Evolutionary conservation across 2,113 vertebrate species (phyloP).

Genomic region (Cettia cetti): DNA sequence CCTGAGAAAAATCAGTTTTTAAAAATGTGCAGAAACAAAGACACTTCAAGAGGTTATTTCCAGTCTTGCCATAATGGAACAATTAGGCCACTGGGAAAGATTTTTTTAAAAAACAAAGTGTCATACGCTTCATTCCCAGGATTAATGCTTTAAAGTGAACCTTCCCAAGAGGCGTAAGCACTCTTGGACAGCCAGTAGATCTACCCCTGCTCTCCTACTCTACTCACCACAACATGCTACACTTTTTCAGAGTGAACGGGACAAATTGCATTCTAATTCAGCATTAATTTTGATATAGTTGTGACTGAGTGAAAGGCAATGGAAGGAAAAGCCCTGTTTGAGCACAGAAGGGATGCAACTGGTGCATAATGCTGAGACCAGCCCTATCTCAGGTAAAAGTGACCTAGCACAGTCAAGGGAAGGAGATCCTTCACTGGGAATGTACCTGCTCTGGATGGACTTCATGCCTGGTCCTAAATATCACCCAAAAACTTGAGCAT

Average conservation of each 20-base stretch:
- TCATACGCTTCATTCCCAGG: neutral
- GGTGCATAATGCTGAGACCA: neutral
- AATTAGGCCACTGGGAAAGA: constrained; percentile 34
- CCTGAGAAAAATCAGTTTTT: constrained; percentile 55
- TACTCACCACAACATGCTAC: neutral
- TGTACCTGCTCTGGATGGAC: neutral
- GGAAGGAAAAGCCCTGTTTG: constrained; percentile 34
- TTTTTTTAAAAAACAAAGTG: neutral
- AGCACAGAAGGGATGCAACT: constrained; percentile 18
- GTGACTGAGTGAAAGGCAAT: constrained; percentile 45
- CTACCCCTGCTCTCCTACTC: neutral
- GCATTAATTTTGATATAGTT: neutral
- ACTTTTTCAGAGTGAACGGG: neutral
- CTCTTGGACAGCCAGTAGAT: neutral
- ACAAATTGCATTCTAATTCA: neutral
- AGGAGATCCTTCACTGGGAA: neutral
- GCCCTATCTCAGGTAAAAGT: neutral
- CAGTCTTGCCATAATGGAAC: constrained; percentile 30
- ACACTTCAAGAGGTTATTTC: constrained; percentile 42
- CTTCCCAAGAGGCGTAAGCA: constrained; percentile 9
- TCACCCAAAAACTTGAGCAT: neutral
- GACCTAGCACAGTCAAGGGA: neutral
- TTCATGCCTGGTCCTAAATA: neutral
- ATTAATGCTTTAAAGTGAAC: neutral
- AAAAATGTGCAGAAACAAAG: constrained; percentile 64